These are phyloP conservation scores for Aegithalos caudatus DNA, from an alignment of 2,113 vertebrate species.

Conservation along the genomic window DNA sequence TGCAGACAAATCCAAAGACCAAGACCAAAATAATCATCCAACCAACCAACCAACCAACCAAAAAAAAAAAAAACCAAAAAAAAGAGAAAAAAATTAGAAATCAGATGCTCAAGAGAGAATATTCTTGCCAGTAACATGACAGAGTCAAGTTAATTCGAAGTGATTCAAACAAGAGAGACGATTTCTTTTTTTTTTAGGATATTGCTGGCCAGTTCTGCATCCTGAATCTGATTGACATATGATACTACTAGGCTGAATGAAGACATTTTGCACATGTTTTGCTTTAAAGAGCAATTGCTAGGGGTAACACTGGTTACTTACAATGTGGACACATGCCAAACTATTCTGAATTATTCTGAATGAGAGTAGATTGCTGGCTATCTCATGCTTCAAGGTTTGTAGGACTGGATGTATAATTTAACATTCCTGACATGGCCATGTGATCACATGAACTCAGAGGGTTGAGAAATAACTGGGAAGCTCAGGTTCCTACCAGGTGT, in stretches of 20 bases:
- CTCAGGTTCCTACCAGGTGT: neutral
- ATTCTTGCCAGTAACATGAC: conserved; percentile 50
- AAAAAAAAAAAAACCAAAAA: neutral
- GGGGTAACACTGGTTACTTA: conserved; percentile 38
- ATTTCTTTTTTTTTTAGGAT: neutral
- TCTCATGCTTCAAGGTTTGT: conserved; percentile 12
- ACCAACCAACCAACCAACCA: neutral
- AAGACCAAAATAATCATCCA: neutral
- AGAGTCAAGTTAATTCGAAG: conserved; percentile 59
- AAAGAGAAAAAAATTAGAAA: conserved; percentile 3
- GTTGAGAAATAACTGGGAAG: neutral
- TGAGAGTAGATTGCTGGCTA: conserved; percentile 19
- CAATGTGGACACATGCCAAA: neutral
- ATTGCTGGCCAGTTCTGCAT: conserved; percentile 30
- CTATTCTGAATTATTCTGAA: neutral
- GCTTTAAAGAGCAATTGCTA: conserved; percentile 63
- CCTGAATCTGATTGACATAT: conserved; percentile 58
- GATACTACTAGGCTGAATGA: conserved; percentile 43
- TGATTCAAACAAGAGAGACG: conserved; percentile 40
- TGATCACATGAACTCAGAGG: neutral
- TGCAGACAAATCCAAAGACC: neutral
- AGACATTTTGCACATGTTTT: conserved; percentile 55
- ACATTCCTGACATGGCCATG: neutral
- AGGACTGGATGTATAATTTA: neutral
- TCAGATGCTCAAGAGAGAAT: conserved; percentile 47